phyloP scores from a whole-genome alignment of 2,113 vertebrate genomes.

The Melanerpes formicivorus region DNA sequence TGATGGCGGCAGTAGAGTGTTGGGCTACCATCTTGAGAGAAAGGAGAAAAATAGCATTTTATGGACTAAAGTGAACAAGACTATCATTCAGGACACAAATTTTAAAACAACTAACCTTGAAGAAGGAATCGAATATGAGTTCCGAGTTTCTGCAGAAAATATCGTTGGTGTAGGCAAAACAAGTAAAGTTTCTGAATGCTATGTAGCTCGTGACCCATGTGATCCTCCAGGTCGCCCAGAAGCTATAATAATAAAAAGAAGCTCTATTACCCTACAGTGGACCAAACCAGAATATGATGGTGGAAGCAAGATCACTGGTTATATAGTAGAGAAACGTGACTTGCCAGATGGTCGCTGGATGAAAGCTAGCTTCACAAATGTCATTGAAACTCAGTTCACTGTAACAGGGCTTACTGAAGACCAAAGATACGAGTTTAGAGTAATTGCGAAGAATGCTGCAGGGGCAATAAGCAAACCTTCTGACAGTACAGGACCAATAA shows the following conservation, averaged over 20 bases:
- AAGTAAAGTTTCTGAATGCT: constrained; percentile 96
- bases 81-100: constrained; percentile 88
- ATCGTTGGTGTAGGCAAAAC: constrained; percentile 94
- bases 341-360: constrained; percentile 97
- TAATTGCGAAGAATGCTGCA: constrained; percentile 96
- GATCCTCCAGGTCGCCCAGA: constrained; percentile 95
- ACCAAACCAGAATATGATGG: constrained; percentile 96
- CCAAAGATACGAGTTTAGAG: constrained; percentile 96
- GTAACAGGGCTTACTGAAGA: constrained; percentile 94
- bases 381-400: constrained; percentile 96
- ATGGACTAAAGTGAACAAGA: constrained; percentile 96
- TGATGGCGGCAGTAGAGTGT: constrained; percentile 90
- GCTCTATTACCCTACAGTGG: constrained; percentile 92
- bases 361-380: constrained; percentile 96
- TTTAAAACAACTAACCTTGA: constrained; percentile 94
- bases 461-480: constrained; percentile 94
- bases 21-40: constrained; percentile 96
- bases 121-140: constrained; percentile 96
- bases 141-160: constrained; percentile 95
- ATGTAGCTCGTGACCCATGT: constrained; percentile 93
- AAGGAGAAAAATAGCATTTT: constrained; percentile 98
- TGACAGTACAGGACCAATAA: constrained; percentile 95
- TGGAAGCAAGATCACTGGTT: constrained; percentile 95
- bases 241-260: constrained; percentile 89
- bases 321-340: constrained; percentile 95